Evolutionary conservation across 2,888 invertebrate species (phyloP).

Genomic region (Cephus rjabovi): DNA sequence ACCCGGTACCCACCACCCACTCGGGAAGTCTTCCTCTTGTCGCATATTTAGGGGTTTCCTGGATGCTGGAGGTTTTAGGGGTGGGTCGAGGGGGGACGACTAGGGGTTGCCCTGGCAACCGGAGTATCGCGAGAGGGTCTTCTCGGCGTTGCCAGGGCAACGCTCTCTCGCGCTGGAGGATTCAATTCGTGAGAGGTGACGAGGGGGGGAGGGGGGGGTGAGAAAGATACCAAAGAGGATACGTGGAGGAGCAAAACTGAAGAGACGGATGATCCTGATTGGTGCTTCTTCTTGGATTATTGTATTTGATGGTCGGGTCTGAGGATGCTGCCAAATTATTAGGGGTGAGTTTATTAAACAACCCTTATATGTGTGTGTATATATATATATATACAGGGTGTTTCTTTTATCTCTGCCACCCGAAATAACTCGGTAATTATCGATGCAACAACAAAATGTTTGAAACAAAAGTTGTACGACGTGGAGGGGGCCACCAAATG

Average conservation of each 20-base stretch:
- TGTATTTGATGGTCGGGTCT: neutral
- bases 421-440: too few relatives aligned
- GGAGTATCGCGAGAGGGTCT: slow-evolving; percentile 38
- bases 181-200: slow-evolving; percentile 4
- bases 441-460: too few relatives aligned
- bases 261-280: slow-evolving; percentile 14
- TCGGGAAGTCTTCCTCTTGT: slow-evolving; percentile 24
- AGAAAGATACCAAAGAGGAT: slow-evolving; percentile 6
- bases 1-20: slow-evolving; percentile 27
- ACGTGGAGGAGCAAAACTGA: neutral
- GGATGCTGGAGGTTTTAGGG: neutral
- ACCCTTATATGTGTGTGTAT: neutral
- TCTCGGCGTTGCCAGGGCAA: slow-evolving; percentile 62
- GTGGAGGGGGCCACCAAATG: too few relatives aligned
- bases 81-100: slow-evolving; percentile 16
- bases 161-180: slow-evolving; percentile 24
- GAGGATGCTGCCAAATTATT: neutral
- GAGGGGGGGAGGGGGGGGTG: slow-evolving; percentile 5
- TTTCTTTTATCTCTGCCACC: too few relatives aligned
- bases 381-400: neutral
- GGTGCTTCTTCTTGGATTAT: slow-evolving; percentile 9
- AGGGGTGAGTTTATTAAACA: neutral
- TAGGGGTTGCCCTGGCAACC: slow-evolving; percentile 58
- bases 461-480: too few relatives aligned
- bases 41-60: slow-evolving; percentile 51